Conservation (phyloP, 2,797 vertebrate species). For the Chloroceryle inda region DNA sequence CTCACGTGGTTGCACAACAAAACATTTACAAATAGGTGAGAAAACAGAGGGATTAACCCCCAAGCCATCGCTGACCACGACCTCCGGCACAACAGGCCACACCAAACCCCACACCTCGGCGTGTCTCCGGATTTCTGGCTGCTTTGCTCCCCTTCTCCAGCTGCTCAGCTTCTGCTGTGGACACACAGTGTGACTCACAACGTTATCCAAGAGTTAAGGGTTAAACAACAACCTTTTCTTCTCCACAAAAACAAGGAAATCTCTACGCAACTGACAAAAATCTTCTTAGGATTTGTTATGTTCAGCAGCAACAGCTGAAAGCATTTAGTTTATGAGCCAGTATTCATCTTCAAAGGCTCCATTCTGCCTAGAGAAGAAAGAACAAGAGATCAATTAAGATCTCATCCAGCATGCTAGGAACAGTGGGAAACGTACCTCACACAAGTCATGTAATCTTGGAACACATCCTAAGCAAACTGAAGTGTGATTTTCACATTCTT, state of each 20-base stretch:
- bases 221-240: constrained; percentile 46
- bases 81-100: neutral
- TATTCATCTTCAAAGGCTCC: constrained; percentile 67
- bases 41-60: neutral
- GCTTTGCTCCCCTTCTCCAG: neutral
- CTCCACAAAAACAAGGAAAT: constrained; percentile 41
- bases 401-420: constrained; percentile 2
- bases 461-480: constrained; percentile 43
- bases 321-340: constrained; percentile 70
- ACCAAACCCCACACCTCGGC: neutral
- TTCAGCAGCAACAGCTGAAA: constrained; percentile 69
- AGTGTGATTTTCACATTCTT: constrained; percentile 61
- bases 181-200: neutral
- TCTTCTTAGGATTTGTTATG: constrained; percentile 57
- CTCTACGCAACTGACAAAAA: constrained; percentile 63
- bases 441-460: constrained; percentile 55
- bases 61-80: neutral
- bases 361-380: constrained; percentile 66
- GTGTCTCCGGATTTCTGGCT: neutral
- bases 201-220: constrained; percentile 14
- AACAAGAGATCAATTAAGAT: constrained; percentile 76
- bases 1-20: neutral
- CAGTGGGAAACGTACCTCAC: constrained; percentile 68
- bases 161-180: neutral
- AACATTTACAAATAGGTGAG: neutral